Conservation (phyloP, 2,797 vertebrate genomes). For the Rhodeus uyekii region DNA sequence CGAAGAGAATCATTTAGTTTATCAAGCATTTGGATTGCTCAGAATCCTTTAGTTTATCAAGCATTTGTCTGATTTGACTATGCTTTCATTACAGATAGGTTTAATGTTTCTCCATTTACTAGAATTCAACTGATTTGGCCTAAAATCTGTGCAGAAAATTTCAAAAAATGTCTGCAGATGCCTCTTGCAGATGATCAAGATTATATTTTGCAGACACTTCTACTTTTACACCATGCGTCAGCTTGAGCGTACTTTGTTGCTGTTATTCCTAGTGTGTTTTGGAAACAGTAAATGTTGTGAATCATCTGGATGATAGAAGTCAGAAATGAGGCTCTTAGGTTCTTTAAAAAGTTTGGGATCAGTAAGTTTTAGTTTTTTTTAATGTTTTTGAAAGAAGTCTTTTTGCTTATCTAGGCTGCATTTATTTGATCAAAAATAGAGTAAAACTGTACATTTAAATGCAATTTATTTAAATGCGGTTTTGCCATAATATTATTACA, state of each 20-base stretch:
- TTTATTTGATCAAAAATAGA: not conserved
- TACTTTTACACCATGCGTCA: not conserved
- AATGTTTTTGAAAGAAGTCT: not conserved
- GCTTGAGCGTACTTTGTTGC: not conserved
- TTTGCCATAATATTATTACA: not conserved
- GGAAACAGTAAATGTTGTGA: not conserved
- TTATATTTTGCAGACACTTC: not conserved
- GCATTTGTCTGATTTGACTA: not conserved
- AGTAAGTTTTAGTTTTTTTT: not conserved
- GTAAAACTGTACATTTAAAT: not conserved
- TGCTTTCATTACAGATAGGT: not conserved
- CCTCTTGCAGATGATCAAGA: not conserved
- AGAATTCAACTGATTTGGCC: not conserved
- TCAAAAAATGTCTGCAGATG: not conserved
- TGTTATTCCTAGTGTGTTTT: not conserved
- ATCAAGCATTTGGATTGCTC: not conserved
- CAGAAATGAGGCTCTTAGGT: not conserved
- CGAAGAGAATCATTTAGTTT: not conserved
- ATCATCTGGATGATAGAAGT: not conserved
- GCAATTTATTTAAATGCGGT: not conserved
- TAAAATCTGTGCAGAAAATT: not conserved
- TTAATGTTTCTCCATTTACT: not conserved
- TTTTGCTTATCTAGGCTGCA: not conserved
- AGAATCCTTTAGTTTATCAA: not conserved
- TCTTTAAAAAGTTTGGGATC: not conserved